Percentiles rank a stretch among this genome's conserved stretches.
Evolutionary conservation across 1,140 invertebrate genomes (phyloP).

Genomic region (Drosophila chauvacae): DNA sequence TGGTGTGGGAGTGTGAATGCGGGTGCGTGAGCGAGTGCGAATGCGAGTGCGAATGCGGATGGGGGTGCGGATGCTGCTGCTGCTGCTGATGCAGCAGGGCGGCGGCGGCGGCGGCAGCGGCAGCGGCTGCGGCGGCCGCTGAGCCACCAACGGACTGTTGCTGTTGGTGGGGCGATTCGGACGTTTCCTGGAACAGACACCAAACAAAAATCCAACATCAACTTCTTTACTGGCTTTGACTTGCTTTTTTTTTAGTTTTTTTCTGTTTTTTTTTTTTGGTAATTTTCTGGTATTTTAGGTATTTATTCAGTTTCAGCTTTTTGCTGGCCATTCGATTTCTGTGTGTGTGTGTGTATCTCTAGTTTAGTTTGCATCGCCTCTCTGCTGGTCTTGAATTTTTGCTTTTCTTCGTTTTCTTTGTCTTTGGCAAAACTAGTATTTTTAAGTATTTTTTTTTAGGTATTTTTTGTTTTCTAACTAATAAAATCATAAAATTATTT

Average conservation of each 20-base stretch:
- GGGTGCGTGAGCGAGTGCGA: conserved; percentile 70
- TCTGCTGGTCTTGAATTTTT: conserved; percentile 63
- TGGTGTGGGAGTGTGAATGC: conserved; percentile 18
- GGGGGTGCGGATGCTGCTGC: conserved; percentile 38
- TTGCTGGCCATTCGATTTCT: conserved; percentile 76
- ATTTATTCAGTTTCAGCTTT: conserved; percentile 80
- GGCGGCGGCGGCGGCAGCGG: conserved; percentile 51
- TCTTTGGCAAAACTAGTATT: conserved; percentile 56
- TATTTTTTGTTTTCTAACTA: conserved; percentile 39
- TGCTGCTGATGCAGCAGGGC: conserved; percentile 48
- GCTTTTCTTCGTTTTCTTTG: conserved; percentile 79
- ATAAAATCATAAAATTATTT: conserved; percentile 51
- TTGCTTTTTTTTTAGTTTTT: conserved; percentile 52
- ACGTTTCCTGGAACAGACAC: conserved; percentile 95
- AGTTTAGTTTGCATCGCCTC: conserved; percentile 59
- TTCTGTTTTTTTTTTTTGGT: conserved; percentile 38
- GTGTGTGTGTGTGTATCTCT: conserved; percentile 47
- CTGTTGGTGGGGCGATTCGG: conserved; percentile 87
- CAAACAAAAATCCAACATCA: conserved; percentile 95
- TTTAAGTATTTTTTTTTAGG: conserved; percentile 20
- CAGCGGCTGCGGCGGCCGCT: conserved; percentile 60
- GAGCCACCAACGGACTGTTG: conserved; percentile 46
- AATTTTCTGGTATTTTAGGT: conserved; percentile 59
- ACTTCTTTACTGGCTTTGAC: conserved; percentile 89
- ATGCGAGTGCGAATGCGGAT: conserved; percentile 38